Evolutionary conservation across 2,888 invertebrate species (phyloP).

Genomic region (Pyrrhosoma nymphula): DNA sequence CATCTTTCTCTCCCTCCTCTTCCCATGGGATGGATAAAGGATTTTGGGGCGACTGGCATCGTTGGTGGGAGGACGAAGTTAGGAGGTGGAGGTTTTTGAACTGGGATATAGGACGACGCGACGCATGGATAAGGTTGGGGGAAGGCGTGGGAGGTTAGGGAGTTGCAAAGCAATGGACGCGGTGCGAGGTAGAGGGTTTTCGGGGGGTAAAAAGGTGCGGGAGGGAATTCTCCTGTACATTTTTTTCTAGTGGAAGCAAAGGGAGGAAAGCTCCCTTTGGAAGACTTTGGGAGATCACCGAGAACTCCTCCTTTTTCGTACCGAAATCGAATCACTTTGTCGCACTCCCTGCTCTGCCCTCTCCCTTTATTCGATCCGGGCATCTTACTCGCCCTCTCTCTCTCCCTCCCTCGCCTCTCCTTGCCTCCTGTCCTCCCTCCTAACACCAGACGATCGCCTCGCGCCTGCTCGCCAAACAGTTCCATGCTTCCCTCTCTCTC

Average conservation of each 20-base stretch:
- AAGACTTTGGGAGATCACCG: slow-evolving; percentile 64
- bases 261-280: slow-evolving; percentile 31
- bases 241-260: not conserved
- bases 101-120: not conserved
- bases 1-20: not conserved
- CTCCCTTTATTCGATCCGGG: not conserved
- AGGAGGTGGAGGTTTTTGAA: slow-evolving; percentile 18
- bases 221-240: not conserved
- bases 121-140: not conserved
- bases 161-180: not conserved
- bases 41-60: slow-evolving; percentile 28
- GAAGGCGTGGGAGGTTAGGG: not conserved
- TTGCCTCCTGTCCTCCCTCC: not conserved
- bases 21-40: slow-evolving; percentile 63
- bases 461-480: not conserved
- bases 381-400: not conserved
- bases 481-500: not conserved
- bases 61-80: not conserved
- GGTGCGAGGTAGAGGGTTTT: not conserved
- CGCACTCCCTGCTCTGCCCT: slow-evolving; percentile 24
- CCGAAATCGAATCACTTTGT: slow-evolving; percentile 65
- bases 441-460: not conserved
- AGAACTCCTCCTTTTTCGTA: slow-evolving; percentile 51
- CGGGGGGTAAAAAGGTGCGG: not conserved
- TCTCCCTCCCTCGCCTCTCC: not conserved